Conservation (phyloP, 92 coral and sea anemone genomes). For the Epizoanthus rinbou region DNA sequence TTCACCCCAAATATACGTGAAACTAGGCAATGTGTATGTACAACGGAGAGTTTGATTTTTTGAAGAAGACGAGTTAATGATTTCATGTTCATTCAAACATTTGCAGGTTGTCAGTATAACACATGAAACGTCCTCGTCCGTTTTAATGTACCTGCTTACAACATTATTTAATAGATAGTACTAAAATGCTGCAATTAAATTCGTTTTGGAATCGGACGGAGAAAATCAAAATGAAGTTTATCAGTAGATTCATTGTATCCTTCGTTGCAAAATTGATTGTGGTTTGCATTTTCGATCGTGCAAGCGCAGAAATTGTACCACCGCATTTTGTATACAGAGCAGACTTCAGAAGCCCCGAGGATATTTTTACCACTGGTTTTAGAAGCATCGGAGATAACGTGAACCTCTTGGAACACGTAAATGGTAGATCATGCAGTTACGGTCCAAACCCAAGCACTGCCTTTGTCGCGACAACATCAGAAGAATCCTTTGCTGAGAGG, state of each 20-base stretch:
- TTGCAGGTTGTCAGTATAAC: no score
- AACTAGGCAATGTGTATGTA: no score
- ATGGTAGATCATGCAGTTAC: slow-evolving; percentile 18
- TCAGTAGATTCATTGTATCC: not conserved
- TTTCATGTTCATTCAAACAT: no score
- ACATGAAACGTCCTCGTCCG: no score
- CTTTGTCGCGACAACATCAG: slow-evolving; percentile 34
- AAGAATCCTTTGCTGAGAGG: slow-evolving; percentile 20
- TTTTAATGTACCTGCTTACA: no score
- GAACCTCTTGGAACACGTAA: slow-evolving; percentile 27
- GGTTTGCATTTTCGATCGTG: not conserved
- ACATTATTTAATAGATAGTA: no score
- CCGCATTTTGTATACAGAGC: slow-evolving; percentile 22
- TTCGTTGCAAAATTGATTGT: not conserved
- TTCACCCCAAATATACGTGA: no score
- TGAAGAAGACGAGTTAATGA: no score
- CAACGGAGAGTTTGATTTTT: no score
- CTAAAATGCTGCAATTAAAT: no score
- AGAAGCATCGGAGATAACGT: not conserved
- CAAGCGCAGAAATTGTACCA: not conserved
- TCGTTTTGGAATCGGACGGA: no score
- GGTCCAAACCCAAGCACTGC: slow-evolving; percentile 35
- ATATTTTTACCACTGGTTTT: slow-evolving; percentile 4
- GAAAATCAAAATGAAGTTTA: not conserved
- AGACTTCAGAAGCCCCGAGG: slow-evolving; percentile 17